Evolutionary conservation across 2,888 invertebrate species (phyloP), one percentile per base, ranked within the genome.

Genomic region (Morpho achilles): DNA sequence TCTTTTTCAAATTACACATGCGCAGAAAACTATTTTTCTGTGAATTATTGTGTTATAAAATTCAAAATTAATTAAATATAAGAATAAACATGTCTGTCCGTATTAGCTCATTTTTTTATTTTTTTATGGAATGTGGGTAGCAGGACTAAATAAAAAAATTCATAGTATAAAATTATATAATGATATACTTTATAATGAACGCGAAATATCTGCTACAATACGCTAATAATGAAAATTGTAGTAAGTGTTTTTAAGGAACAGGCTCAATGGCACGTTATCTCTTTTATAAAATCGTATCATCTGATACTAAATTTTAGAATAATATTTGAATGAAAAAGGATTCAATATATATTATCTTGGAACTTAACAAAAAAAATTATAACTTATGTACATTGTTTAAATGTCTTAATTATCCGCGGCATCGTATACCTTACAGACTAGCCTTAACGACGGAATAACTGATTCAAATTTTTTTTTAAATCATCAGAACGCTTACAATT

Each of bases 161-260:
- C 32, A 55, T 78, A 74, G 76, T 84, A 81, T 76, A 83, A 84
- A 85, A 85, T 81, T 78, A 79, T 80, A 77, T 79, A 78, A 82
- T 81, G 78, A 73, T 76, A 74, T 79, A 80, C 74, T 81, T 81
- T 79, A 77, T 73, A 74, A 67, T 71, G 69, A 73, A 72, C 71
- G 79, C 78, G 76, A 80, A 75, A 79, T 77, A 76, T 69, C 76
- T 74, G 69, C 76, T 75, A 73, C 70, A 79, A 72, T 69, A 70
- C 75, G 74, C 72, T 76, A 72, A 74, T 75, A 70, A 72, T 71
- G 72, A 67, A 69, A 64, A 69, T 62, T 65, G 59, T 66, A 53
- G 58, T 60, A 62, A 50, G 48, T 60, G 50, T 53, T 70, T 71
- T 67, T 71, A 74, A 85, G 82, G 83, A 84, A 86, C 84, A 80